Conservation (phyloP, 2,113 vertebrate species). For the Aix galericulata region DNA sequence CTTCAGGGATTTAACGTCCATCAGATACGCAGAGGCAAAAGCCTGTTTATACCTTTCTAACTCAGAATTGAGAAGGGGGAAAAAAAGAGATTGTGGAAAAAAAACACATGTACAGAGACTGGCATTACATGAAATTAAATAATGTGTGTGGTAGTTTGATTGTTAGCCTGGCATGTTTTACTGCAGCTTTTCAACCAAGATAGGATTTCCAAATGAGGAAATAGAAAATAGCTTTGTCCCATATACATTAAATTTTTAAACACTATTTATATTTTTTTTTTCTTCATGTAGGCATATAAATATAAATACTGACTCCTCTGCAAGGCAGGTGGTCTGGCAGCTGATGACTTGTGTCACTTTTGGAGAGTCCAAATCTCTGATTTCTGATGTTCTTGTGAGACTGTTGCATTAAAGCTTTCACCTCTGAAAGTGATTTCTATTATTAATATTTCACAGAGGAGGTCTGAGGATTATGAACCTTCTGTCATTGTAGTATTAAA, state of each 20-base stretch:
- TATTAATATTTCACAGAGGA: constrained; percentile 48
- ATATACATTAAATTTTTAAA: background rate
- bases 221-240: background rate
- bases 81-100: background rate
- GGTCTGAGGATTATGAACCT: background rate
- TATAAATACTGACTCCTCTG: background rate
- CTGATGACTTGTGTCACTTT: background rate
- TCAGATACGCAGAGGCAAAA: background rate
- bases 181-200: background rate
- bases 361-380: background rate
- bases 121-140: background rate
- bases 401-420: background rate
- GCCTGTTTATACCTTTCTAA: background rate
- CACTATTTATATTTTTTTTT: background rate
- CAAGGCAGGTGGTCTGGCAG: background rate
- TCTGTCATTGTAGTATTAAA: background rate
- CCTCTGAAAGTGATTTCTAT: background rate
- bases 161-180: background rate
- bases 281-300: background rate
- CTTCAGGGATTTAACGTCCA: background rate
- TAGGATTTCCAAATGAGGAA: background rate
- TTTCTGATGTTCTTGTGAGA: background rate
- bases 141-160: background rate
- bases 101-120: background rate
- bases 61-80: background rate